Conservation (phyloP, 2,888 invertebrate genomes). For the Lacanobia wlatinum region DNA sequence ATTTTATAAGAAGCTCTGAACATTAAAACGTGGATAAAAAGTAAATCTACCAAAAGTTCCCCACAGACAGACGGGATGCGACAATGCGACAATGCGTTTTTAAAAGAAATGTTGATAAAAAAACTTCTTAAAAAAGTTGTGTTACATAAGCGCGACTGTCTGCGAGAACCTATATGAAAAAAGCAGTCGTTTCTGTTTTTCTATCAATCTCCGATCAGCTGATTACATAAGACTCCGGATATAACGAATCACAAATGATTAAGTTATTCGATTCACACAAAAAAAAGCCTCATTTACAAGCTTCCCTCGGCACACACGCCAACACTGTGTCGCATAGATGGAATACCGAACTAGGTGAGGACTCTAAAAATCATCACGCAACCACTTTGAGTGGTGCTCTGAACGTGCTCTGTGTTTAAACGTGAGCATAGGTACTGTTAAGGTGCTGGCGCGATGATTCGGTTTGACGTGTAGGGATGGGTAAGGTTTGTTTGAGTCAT, state of each 20-base stretch:
- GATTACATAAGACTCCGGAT: conserved; percentile 45
- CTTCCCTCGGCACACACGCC: conserved; percentile 20
- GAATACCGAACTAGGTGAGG: conserved; percentile 62
- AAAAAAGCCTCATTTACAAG: conserved; percentile 44
- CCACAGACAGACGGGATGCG: background rate
- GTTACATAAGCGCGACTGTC: too few relatives aligned
- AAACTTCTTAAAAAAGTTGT: too few relatives aligned
- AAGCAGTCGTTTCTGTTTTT: conserved; percentile 22
- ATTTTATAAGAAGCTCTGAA: background rate
- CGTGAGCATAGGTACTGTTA: conserved; percentile 37
- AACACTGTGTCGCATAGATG: conserved; percentile 63
- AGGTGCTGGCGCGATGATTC: conserved; percentile 44
- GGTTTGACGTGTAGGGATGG: conserved; percentile 29
- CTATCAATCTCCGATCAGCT: conserved; percentile 31
- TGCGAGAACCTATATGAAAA: background rate
- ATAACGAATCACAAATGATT: conserved; percentile 46
- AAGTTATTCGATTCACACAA: conserved; percentile 24
- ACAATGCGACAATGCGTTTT: background rate
- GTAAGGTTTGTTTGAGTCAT: conserved; percentile 1
- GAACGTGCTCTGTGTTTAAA: conserved; percentile 70
- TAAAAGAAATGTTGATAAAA: too few relatives aligned
- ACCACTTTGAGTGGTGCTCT: conserved; percentile 67
- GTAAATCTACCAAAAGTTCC: background rate
- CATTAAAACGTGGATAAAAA: background rate
- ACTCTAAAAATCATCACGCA: conserved; percentile 75